A percentile compares a stretch with the other conserved stretches of the same genome.
Conservation (phyloP, 2,888 invertebrate genomes). For the Meta bourneti region DNA sequence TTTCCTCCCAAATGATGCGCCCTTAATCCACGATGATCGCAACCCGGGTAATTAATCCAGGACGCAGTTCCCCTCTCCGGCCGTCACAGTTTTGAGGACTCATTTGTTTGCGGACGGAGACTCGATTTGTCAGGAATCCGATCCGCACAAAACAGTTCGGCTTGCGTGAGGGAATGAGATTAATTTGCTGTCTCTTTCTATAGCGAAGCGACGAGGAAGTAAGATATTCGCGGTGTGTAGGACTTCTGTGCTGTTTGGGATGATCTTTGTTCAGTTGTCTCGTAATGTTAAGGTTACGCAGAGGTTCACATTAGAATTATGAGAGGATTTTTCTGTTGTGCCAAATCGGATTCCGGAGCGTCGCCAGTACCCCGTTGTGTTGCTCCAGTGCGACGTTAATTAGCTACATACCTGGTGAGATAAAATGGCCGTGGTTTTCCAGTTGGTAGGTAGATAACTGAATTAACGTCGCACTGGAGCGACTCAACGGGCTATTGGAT, state of each 20-base stretch:
- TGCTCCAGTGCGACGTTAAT: no score
- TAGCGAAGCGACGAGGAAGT: background rate
- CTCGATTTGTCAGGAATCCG: conserved; percentile 28
- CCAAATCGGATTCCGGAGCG: no score
- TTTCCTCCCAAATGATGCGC: conserved; percentile 33
- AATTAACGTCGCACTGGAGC: no score
- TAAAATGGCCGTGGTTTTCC: no score
- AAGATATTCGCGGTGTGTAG: background rate
- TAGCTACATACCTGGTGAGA: no score
- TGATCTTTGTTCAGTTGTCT: background rate
- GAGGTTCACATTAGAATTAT: no score
- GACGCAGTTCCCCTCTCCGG: background rate
- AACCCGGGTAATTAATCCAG: conserved; percentile 39
- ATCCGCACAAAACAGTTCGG: background rate
- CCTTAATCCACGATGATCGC: conserved; percentile 50
- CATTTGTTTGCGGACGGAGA: conserved; percentile 25
- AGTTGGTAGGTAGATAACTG: no score
- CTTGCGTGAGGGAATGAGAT: conserved; percentile 3
- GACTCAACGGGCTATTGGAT: no score
- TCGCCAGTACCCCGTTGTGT: no score
- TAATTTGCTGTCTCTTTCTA: conserved; percentile 8
- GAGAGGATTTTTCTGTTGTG: no score
- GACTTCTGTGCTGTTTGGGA: background rate
- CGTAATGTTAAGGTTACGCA: no score
- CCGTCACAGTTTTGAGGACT: conserved; percentile 45